phyloP scores from a whole-genome alignment of 2,113 vertebrate species.

The Oreocharis arfaki region DNA sequence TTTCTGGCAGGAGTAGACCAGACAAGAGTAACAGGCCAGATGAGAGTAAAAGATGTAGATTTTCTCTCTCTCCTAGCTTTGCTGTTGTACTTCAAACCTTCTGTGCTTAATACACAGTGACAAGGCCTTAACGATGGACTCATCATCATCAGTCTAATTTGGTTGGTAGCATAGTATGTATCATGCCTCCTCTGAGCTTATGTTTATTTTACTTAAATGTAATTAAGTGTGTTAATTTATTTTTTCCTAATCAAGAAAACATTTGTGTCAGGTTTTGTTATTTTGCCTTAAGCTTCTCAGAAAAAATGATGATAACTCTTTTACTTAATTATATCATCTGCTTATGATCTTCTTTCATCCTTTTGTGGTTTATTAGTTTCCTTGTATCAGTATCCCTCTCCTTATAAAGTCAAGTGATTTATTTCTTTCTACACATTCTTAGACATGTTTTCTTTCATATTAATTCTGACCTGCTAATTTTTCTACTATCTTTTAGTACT shows the following conservation, averaged over 20 bases:
- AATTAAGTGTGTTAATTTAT: background rate
- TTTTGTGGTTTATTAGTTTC: background rate
- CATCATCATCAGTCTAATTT: background rate
- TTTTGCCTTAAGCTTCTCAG: background rate
- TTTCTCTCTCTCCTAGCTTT: background rate
- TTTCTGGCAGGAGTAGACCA: background rate
- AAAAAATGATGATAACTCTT: background rate
- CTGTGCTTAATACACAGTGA: background rate
- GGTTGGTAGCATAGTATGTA: background rate
- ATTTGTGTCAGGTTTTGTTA: background rate
- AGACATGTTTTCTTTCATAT: background rate
- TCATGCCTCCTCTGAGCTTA: background rate
- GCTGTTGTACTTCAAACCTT: background rate
- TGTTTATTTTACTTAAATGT: background rate
- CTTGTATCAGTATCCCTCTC: background rate
- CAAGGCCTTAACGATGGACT: background rate
- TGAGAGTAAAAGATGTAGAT: background rate
- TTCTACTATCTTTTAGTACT: background rate
- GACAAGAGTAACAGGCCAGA: background rate
- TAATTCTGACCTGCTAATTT: background rate
- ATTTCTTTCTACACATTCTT: background rate
- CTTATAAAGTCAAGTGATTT: background rate
- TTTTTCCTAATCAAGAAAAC: slow-evolving; percentile 10
- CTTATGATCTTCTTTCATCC: background rate
- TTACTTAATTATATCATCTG: background rate